Conservation (phyloP, 1,140 invertebrate species). For the Drosophila parvula region DNA sequence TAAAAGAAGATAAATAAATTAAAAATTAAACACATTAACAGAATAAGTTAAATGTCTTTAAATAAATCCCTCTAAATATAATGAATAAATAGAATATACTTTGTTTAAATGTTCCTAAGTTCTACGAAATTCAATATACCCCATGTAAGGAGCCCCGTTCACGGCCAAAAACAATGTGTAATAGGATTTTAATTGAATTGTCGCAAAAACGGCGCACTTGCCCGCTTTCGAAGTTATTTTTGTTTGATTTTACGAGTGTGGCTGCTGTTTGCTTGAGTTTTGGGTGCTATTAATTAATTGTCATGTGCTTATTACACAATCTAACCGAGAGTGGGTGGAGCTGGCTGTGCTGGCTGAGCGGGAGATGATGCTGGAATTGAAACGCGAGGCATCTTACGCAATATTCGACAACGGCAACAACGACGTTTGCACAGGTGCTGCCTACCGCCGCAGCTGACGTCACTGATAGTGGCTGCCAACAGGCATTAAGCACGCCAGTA, state of each 20-base stretch:
- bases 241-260: slow-evolving; percentile 22
- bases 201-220: slow-evolving; percentile 61
- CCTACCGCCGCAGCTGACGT: slow-evolving; percentile 51
- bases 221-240: slow-evolving; percentile 37
- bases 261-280: slow-evolving; percentile 21
- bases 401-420: slow-evolving; percentile 9
- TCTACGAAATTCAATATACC: neutral
- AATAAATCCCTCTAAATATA: too few relatives aligned
- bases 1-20: too few relatives aligned
- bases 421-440: slow-evolving; percentile 48
- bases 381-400: slow-evolving; percentile 62
- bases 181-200: slow-evolving; percentile 77
- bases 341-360: slow-evolving; percentile 3
- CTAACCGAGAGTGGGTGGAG: slow-evolving; percentile 34
- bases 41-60: too few relatives aligned
- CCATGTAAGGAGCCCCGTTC: slow-evolving; percentile 11
- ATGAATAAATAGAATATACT: neutral
- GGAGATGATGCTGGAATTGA: slow-evolving; percentile 32
- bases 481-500: slow-evolving; percentile 20
- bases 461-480: slow-evolving; percentile 56
- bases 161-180: slow-evolving; percentile 47
- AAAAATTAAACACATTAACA: too few relatives aligned
- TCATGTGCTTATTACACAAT: slow-evolving; percentile 74
- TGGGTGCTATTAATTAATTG: slow-evolving; percentile 72
- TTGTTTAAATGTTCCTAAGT: neutral